Conservation (phyloP, 2,797 vertebrate genomes). For the Sylvia borin region DNA sequence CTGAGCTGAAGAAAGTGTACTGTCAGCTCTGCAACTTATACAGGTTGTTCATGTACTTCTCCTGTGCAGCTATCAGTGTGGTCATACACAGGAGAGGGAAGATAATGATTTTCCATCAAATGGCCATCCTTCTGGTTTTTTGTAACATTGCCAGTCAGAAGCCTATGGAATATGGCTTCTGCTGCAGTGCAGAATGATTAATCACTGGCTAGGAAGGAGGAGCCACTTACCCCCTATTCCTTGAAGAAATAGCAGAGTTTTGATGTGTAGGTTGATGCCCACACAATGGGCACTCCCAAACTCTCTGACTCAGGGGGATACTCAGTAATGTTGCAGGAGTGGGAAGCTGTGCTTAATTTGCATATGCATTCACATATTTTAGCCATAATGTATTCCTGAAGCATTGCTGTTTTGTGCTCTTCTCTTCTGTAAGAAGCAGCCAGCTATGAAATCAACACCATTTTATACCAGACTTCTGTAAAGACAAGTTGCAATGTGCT, state of each 20-base stretch:
- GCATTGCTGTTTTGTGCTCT: background rate
- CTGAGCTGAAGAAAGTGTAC: background rate
- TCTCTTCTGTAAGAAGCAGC: background rate
- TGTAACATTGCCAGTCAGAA: constrained; percentile 13
- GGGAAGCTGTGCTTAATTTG: background rate
- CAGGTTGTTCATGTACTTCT: constrained; percentile 43
- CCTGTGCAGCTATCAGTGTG: constrained; percentile 18
- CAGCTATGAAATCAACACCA: background rate
- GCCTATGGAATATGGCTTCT: constrained; percentile 26
- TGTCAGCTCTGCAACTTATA: constrained; percentile 22
- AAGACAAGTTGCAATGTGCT: background rate
- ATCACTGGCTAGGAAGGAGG: constrained; percentile 36
- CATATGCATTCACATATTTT: background rate
- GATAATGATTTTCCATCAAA: constrained; percentile 65
- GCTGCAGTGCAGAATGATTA: constrained; percentile 60
- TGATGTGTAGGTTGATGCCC: background rate
- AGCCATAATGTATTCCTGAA: background rate
- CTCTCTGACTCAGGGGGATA: background rate
- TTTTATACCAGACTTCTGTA: background rate
- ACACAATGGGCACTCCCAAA: background rate
- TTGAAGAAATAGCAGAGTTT: constrained; percentile 31
- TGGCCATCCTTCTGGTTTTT: constrained; percentile 29
- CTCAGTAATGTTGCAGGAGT: background rate
- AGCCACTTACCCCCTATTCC: background rate
- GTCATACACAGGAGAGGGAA: constrained; percentile 21